A percentile compares a stretch with the other conserved stretches of the same genome.
Evolutionary conservation across 1,140 invertebrate species (phyloP).

Genomic region (Phortica variegata): DNA sequence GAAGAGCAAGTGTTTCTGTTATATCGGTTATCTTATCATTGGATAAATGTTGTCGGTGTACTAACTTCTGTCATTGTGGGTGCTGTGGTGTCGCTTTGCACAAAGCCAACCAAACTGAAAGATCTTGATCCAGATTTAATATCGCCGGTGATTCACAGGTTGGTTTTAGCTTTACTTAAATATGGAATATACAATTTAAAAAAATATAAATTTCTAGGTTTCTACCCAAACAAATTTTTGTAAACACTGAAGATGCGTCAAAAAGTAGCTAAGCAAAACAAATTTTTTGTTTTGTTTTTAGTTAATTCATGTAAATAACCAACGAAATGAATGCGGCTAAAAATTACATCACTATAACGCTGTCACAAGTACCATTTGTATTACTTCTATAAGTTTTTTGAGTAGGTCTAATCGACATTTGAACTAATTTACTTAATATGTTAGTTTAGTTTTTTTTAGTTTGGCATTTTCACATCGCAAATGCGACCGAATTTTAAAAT

Average conservation of each 20-base stretch:
- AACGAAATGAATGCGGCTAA: no score
- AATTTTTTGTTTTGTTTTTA: no score
- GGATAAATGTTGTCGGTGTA: conserved; percentile 73
- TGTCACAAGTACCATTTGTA: no score
- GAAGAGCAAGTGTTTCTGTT: conserved; percentile 66
- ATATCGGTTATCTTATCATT: conserved; percentile 72
- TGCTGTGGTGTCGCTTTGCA: conserved; percentile 67
- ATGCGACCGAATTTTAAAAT: no score
- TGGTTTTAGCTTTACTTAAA: neutral
- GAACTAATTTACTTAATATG: no score
- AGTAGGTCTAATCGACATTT: no score
- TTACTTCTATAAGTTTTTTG: no score
- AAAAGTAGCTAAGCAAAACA: no score
- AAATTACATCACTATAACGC: no score
- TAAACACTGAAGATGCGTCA: neutral
- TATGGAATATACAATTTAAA: neutral
- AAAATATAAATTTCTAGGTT: conserved; percentile 22
- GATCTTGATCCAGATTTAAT: conserved; percentile 64
- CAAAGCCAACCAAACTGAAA: conserved; percentile 63
- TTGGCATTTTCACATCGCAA: no score
- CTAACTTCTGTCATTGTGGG: conserved; percentile 67
- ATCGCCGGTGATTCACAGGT: conserved; percentile 63
- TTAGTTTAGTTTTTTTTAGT: no score
- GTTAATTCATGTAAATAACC: no score
- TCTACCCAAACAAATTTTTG: conserved; percentile 49